Evolutionary conservation across 23 tunicate genomes (phyloP).

Genomic region (Trididemnum clinides): DNA sequence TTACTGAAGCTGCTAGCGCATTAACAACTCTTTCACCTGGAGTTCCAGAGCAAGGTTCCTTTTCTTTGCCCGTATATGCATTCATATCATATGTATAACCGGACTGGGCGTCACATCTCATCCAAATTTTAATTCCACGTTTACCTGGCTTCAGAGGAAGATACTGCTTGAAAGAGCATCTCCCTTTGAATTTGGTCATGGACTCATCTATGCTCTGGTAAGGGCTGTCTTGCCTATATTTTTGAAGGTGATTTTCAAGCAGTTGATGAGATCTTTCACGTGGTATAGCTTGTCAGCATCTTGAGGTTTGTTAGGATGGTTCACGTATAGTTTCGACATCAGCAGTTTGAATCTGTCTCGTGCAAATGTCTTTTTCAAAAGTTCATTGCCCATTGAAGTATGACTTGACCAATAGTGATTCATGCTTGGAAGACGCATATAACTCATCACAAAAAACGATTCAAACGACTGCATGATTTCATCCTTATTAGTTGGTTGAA

Average conservation of each 20-base stretch:
- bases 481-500: neutral
- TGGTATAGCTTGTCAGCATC: neutral
- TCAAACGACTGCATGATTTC: slow-evolving; percentile 10
- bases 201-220: too few relatives aligned
- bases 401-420: neutral
- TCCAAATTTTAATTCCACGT: slow-evolving; percentile 11
- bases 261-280: too few relatives aligned
- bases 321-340: neutral
- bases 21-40: too few relatives aligned
- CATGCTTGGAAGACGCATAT: neutral
- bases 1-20: too few relatives aligned
- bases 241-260: too few relatives aligned
- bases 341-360: slow-evolving; percentile 8
- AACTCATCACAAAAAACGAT: neutral
- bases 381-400: neutral
- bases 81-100: slow-evolving; percentile 28
- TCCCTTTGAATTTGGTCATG: too few relatives aligned
- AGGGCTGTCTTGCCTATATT: too few relatives aligned
- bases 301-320: neutral
- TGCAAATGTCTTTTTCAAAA: neutral
- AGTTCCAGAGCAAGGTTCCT: too few relatives aligned
- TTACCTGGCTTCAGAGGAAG: slow-evolving; percentile 31
- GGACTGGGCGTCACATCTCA: slow-evolving; percentile 18
- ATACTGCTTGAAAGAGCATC: too few relatives aligned
- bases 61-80: too few relatives aligned